Base-by-base conservation (phyloP, 2,797 vertebrate genomes). In the Dryobates pubescens region DNA sequence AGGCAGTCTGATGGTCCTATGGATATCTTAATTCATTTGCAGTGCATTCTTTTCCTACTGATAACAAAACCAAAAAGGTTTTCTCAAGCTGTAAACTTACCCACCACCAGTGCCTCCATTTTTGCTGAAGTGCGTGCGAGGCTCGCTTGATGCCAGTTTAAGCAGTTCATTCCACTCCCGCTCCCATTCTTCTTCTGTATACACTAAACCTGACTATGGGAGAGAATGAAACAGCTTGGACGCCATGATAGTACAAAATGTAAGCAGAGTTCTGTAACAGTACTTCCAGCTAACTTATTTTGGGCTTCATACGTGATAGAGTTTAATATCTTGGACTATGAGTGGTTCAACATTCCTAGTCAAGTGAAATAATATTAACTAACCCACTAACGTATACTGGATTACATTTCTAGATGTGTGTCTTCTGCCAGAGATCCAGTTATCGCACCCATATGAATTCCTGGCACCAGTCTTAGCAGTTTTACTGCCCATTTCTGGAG, bases 141-240 rank as follows among this genome's bases (percentile, higher is more conserved):
- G 99, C 97, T 99, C 99, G 23, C 99, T 99, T 82, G 99, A 99
- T 56, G 99, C 99, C 98, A 99, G 96, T 97, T 99, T 99, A 61
- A 99, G 98, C 95, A 99, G 98, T 96, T 99, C 99, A 5, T 98
- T 99, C 99, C 99, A 99, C 95, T 99, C 99, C 22, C 98, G 97
- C 94, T 99, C 99, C 99, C 99, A 99, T 82, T 99, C 99, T 80
- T 99, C 99, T 94, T 99, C 99, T 0, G 99, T 99, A 95, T 99
- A 99, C 95, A 99, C 98, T 97, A 99, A 96, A 53, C 99, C 99
- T 58, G 99, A 99, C 99, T 99, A 19, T 26, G 86, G 96, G 86
- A 96, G 65, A 96, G 23, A 86, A 79, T 69, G 54, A 85, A 58
- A 91, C 1, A 71, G 71, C 18, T 62, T 88, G 75, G 77, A 4